Base-by-base conservation (phyloP, 2,113 vertebrate species). In the Peromyscus leucopus region DNA sequence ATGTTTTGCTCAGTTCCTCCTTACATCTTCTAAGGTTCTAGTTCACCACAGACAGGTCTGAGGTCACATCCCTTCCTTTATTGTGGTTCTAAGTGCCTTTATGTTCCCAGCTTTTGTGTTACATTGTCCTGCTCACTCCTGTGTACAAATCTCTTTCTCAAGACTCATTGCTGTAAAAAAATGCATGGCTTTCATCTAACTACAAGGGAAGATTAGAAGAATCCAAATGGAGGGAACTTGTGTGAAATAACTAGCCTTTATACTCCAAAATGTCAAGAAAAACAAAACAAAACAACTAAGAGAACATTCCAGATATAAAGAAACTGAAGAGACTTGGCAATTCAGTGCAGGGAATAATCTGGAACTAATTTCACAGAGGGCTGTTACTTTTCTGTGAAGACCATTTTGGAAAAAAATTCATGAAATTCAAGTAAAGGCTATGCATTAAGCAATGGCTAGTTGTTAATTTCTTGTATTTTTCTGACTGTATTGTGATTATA, bases 291-390 rank as follows among this genome's bases (percentile, higher is more conserved):
- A 89, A 91, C 79, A 65, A 59, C 39, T 11, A 21, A 92, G 46
- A 57, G 92, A 96, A 92, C 46, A 80, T 26, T 92, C 6, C 63
- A 95, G n/a, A 85, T 89, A 74, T 63, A 95, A 94, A 42, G 28
- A 93, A 21, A 83, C 15, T 39, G 92, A 89, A 83, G 72, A 79
- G 42, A 78, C 46, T 67, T 0, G 5, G 24, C 24, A 90, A 31
- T 74, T 69, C 74, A 94, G 71, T 55, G 7, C 21, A 90, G 46
- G 0, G 2, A 26, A 19, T 91, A 55, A 86, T 69, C 42, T 36
- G 46, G n/a, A 51, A 87, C 11, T 57, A 19, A 95, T 46, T 89
- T 2, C 75, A 84, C 31, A 39, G 1, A 78, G 48, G 48, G n/a
- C 28, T 80, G 90, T 95, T 72, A 26, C 31, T 78, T 87, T 79